Evolutionary conservation across 2,797 vertebrate genomes (phyloP).

Genomic region (Oreonectes daqikongensis): DNA sequence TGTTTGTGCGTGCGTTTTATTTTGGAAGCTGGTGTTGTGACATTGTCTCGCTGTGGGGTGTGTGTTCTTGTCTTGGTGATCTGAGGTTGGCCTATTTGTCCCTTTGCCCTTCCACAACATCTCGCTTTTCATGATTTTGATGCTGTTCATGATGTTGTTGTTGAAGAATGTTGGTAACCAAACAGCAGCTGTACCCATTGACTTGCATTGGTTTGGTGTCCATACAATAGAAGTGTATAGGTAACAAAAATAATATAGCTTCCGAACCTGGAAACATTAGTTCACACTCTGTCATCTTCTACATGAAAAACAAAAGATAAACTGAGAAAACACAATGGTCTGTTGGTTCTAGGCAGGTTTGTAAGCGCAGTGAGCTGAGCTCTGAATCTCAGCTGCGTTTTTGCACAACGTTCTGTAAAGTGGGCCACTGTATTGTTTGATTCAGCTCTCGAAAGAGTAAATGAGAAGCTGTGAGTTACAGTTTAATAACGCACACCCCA

Average conservation of each 20-base stretch:
- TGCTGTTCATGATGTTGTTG: too few relatives aligned
- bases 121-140: too few relatives aligned
- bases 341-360: slow-evolving; percentile 34
- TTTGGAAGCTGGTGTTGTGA: slow-evolving; percentile 12
- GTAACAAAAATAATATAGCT: background rate
- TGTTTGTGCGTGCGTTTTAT: slow-evolving; percentile 5
- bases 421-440: slow-evolving; percentile 32
- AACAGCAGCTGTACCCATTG: too few relatives aligned
- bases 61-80: background rate
- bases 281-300: slow-evolving; percentile 39
- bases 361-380: slow-evolving; percentile 56
- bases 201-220: too few relatives aligned
- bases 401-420: slow-evolving; percentile 33
- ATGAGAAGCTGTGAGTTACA: slow-evolving; percentile 47
- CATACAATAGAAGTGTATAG: too few relatives aligned
- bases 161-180: too few relatives aligned
- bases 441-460: slow-evolving; percentile 14
- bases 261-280: slow-evolving; percentile 33
- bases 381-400: slow-evolving; percentile 51
- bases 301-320: slow-evolving; percentile 54
- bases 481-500: slow-evolving; percentile 57
- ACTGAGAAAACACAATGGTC: slow-evolving; percentile 51
- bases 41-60: slow-evolving; percentile 39
- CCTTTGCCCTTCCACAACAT: background rate
- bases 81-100: background rate